These are phyloP conservation scores for Noctuana brunneofusca DNA, from an alignment of 2,888 invertebrate genomes.

Conservation along the genomic window DNA sequence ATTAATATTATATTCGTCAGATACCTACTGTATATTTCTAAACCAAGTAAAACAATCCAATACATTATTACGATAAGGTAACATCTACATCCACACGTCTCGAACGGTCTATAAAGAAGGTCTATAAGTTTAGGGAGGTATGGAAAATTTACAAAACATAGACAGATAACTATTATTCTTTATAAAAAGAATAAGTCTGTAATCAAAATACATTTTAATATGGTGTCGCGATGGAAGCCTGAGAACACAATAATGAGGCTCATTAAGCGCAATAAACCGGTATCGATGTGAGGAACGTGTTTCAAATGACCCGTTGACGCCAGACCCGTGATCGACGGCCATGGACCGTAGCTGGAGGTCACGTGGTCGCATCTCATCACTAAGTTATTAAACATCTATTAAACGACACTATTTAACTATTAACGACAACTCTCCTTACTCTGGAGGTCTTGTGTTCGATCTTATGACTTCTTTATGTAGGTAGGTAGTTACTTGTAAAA, in stretches of 20 bases:
- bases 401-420: not conserved
- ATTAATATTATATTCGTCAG: no score
- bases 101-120: no score
- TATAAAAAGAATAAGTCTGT: not conserved
- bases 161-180: no score
- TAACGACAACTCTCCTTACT: not conserved
- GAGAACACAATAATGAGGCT: conserved; percentile 17
- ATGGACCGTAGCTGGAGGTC: conserved; percentile 17
- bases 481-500: not conserved
- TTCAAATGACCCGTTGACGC: conserved; percentile 20
- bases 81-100: no score
- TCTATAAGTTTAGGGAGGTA: no score
- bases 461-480: not conserved
- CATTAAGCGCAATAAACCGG: conserved; percentile 34
- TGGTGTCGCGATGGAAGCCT: conserved; percentile 4
- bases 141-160: not conserved
- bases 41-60: no score
- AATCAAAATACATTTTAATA: conserved; percentile 3
- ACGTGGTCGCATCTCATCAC: conserved; percentile 5
- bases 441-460: not conserved
- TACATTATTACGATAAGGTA: no score
- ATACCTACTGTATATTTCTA: no score
- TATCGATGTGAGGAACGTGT: conserved; percentile 23
- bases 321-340: conserved; percentile 13
- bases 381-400: not conserved